phyloP scores from a whole-genome alignment of 2,888 invertebrate species.

The Apeira syringaria region DNA sequence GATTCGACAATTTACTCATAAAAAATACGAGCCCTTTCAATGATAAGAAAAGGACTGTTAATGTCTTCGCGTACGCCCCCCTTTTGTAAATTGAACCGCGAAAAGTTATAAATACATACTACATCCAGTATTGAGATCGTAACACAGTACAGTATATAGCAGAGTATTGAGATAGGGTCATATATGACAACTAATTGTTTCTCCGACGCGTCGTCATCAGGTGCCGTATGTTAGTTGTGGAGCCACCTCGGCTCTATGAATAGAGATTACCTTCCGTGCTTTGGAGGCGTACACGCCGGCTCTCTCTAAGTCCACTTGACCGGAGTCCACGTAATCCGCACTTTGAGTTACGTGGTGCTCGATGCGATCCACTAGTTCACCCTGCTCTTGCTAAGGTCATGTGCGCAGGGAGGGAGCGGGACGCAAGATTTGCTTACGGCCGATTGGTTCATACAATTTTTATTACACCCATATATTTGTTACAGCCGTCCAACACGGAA shows the following conservation, averaged over 20 bases:
- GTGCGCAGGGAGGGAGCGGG: slow-evolving; percentile 67
- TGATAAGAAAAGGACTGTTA: too few relatives aligned
- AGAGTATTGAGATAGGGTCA: neutral
- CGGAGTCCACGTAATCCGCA: slow-evolving; percentile 92
- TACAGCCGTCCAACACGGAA: slow-evolving; percentile 62
- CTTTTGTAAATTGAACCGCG: too few relatives aligned
- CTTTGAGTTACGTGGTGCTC: slow-evolving; percentile 96
- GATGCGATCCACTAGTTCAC: slow-evolving; percentile 96
- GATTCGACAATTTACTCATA: too few relatives aligned
- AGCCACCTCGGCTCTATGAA: slow-evolving; percentile 9
- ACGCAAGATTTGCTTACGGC: slow-evolving; percentile 53
- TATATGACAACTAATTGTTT: neutral
- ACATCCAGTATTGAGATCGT: too few relatives aligned
- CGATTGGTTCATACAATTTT: slow-evolving; percentile 77
- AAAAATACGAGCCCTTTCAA: too few relatives aligned
- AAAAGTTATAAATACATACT: too few relatives aligned
- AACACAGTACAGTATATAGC: too few relatives aligned
- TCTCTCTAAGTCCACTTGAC: slow-evolving; percentile 89
- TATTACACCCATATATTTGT: slow-evolving; percentile 47
- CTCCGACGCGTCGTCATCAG: slow-evolving; percentile 1
- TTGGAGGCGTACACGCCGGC: slow-evolving; percentile 93
- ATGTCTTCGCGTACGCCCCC: too few relatives aligned
- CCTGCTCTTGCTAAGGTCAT: slow-evolving; percentile 85
- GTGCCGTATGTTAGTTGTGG: slow-evolving; percentile 14
- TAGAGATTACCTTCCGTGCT: slow-evolving; percentile 91